These are phyloP conservation scores for Cerceris rybyensis DNA, from an alignment of 2,888 invertebrate genomes.

Conservation along the genomic window DNA sequence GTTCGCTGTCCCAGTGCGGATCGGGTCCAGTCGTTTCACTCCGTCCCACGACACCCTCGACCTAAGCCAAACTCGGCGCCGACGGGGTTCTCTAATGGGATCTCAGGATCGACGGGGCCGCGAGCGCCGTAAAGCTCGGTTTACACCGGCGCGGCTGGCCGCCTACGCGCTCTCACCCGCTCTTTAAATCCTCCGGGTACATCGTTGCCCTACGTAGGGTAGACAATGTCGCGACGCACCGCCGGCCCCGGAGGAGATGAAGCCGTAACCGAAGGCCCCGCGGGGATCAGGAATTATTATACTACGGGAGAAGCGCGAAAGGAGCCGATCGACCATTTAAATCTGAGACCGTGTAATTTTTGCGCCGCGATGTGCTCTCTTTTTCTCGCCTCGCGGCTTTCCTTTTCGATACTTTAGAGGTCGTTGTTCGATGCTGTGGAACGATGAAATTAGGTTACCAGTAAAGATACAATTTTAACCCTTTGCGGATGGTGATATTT, in stretches of 20 bases:
- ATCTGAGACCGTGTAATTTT: neutral
- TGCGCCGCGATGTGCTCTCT: neutral
- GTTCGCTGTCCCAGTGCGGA: neutral
- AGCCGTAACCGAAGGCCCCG: conserved; percentile 37
- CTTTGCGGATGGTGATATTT: too few species aligned
- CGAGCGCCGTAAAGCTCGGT: conserved; percentile 63
- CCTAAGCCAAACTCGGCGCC: conserved; percentile 61
- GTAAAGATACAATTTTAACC: too few species aligned
- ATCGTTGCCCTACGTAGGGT: conserved; percentile 33
- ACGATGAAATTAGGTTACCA: too few species aligned
- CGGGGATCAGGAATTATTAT: conserved; percentile 35
- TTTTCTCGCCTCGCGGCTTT: too few species aligned
- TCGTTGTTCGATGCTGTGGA: too few species aligned
- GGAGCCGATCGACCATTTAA: conserved; percentile 11
- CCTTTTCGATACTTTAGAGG: too few species aligned
- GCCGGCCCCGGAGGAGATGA: conserved; percentile 39
- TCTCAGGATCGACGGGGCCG: conserved; percentile 68
- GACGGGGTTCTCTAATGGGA: conserved; percentile 64
- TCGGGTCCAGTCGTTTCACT: conserved; percentile 15
- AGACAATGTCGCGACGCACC: conserved; percentile 48
- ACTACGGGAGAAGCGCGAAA: conserved; percentile 9
- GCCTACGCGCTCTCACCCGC: conserved; percentile 63
- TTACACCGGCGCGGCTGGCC: conserved; percentile 56
- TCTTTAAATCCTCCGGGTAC: conserved; percentile 61
- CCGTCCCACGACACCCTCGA: conserved; percentile 40